These are phyloP conservation scores for Paramisgurnus dabryanus DNA, from an alignment of 2,113 vertebrate species.

Conservation along the genomic window DNA sequence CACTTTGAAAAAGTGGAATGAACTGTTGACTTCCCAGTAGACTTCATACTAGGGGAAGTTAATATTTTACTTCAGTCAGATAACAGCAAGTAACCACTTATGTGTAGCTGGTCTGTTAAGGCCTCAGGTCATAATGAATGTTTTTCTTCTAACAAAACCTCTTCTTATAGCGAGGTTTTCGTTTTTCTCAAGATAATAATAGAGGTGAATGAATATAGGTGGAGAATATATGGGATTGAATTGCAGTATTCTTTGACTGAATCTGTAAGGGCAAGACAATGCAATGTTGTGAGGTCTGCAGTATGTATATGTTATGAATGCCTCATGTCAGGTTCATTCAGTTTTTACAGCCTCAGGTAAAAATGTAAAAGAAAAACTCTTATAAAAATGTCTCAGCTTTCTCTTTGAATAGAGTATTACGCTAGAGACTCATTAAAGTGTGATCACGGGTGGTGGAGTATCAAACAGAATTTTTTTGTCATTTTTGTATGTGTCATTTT, in stretches of 20 bases:
- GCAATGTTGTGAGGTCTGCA: neutral
- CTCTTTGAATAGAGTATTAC: neutral
- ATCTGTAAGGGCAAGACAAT: neutral
- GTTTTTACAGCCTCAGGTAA: slow-evolving; percentile 62
- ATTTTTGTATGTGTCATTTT: too few species aligned
- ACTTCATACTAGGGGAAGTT: slow-evolving; percentile 69
- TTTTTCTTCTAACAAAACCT: slow-evolving; percentile 28
- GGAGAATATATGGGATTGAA: neutral
- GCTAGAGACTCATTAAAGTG: neutral
- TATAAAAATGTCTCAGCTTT: slow-evolving; percentile 65
- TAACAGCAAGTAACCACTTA: slow-evolving; percentile 50
- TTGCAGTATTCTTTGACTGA: slow-evolving; percentile 1
- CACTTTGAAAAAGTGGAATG: neutral
- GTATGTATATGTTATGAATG: slow-evolving; percentile 44
- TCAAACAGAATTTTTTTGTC: too few species aligned
- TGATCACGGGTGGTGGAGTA: too few species aligned
- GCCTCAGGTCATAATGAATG: slow-evolving; percentile 9
- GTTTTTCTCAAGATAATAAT: neutral
- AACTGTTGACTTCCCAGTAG: slow-evolving; percentile 57
- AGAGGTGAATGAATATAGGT: neutral
- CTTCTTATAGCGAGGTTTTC: neutral
- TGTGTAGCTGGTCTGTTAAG: slow-evolving; percentile 48
- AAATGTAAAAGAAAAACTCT: slow-evolving; percentile 54
- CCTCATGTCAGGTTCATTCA: slow-evolving; percentile 56
- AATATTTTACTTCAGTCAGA: slow-evolving; percentile 77